Base-by-base conservation (phyloP, 2,113 vertebrate species). In the Xenopus laevis region DNA sequence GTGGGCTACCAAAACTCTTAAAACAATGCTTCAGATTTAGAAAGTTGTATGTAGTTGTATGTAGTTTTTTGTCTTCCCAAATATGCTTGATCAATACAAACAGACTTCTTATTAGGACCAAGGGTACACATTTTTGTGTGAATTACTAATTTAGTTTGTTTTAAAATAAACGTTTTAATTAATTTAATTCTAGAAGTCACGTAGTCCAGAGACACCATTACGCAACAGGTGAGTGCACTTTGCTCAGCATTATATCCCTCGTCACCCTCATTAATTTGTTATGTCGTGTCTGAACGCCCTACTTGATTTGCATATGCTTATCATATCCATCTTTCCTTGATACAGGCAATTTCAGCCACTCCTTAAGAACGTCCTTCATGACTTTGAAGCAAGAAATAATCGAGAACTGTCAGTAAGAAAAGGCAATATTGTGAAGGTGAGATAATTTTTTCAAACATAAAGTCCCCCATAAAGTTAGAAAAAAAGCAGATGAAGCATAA, bases 391-490 rank as follows among this genome's bases (percentile, higher is more conserved):
- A 1, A 88, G 96, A 80, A 98, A 97, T 64, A 17, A 79, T 0
- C 85, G 72, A 82, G 96, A 98, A 81, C 87, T 98, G 71, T 92
- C 86, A 0, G 82, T 97, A 79, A 84, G 40, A 40, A 92, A 84
- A 74, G 95, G 92, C 65, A 94, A 98, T 23, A 65, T 79, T 0
- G 84, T 98, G 21, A 87, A 94, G 92, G 96, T 97, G 76, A 83
- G 81, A 44, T 2, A 50, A 50, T 13, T 50, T 50, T 12, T 1
- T 50, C 4, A 50, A 50, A n/a, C n/a, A n/a, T n/a, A n/a, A n/a
- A n/a, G n/a, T n/a, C n/a, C n/a, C n/a, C n/a, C n/a, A n/a, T n/a
- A 50, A 50, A 40, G 33, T 40, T 27, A 4, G 23, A 4, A 4
- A 27, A 27, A 27, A 27, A 27, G 33, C 6, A 4, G 6, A 40